Evolutionary conservation across 2,888 invertebrate genomes (phyloP), one percentile per base, ranked within the genome.

Genomic region (Scaptomyza caliginosa): DNA sequence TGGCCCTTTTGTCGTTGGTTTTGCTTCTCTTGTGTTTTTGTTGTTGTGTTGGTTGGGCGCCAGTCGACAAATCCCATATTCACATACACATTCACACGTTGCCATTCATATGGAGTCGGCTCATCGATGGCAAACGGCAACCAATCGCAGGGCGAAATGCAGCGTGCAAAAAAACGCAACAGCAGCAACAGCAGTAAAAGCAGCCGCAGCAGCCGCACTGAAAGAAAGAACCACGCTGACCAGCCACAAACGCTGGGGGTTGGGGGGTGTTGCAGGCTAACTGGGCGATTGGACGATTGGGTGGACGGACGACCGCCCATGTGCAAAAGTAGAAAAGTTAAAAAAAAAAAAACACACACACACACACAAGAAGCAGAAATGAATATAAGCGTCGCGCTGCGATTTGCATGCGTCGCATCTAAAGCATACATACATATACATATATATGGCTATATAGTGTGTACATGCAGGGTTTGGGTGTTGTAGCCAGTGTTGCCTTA

Each of bases 81-180:
- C 46, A 32, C 42, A 28, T 43, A 32, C 40, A 26, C 50, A 34
- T 26, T 46, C 36, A 26, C 26, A 34, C 34, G 34, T 34, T 34
- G 16, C 34, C 34, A 16, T 34, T 34, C 34, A 34, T 13, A 13
- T 8, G 34, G 39, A 17, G 54, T 52, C 59, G 69, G 65, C 85
- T 77, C 70, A 75, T 84, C 83, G 86, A 86, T 83, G 78, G 65
- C 63, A 34, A 34, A 11, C 77, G 62, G 63, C 80, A 77, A 84
- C 84, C 84, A 84, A 84, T 84, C 77, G 84, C 77, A 85, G 66
- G 67, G 71, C 85, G 67, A 84, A 34, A 56, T 87, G 87, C 84
- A 81, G 75, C 67, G 56, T 77, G 86, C 82, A 77, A 86, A 81
- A 84, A 81, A 86, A 81, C 78, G 77, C 67, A 74, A 19, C 39